Evolutionary conservation across 2,113 vertebrate species (phyloP).

Genomic region (Hypanus sabinus): DNA sequence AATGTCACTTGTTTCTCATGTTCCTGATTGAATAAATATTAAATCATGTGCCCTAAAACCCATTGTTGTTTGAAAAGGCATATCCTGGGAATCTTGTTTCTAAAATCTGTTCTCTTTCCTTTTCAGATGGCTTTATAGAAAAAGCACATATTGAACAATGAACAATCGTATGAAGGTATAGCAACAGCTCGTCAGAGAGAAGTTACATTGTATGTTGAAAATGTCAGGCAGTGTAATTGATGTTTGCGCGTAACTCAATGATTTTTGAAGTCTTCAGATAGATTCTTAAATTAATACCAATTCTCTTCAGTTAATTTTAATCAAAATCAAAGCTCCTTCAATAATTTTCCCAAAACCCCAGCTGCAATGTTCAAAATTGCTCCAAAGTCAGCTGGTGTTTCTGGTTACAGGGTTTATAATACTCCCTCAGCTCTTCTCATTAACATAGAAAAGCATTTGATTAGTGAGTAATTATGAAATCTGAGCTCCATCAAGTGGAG

Average conservation of each 20-base stretch:
- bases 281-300: background rate
- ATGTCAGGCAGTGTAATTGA: background rate
- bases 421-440: background rate
- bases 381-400: background rate
- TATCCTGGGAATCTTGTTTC: background rate
- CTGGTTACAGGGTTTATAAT: background rate
- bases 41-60: background rate
- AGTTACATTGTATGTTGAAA: background rate
- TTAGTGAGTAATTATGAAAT: background rate
- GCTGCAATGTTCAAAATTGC: background rate
- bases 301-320: background rate
- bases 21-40: background rate
- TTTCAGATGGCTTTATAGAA: background rate
- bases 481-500: background rate
- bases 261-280: background rate
- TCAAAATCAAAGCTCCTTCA: background rate
- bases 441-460: background rate
- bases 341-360: background rate
- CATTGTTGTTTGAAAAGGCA: background rate
- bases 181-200: background rate
- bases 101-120: background rate
- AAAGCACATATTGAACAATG: background rate
- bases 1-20: background rate
- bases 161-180: background rate
- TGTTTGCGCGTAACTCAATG: background rate